Evolutionary conservation across 2,113 vertebrate species (phyloP), one percentile per base, ranked within the genome.

Genomic region (Rhegmatorhina hoffmannsi): DNA sequence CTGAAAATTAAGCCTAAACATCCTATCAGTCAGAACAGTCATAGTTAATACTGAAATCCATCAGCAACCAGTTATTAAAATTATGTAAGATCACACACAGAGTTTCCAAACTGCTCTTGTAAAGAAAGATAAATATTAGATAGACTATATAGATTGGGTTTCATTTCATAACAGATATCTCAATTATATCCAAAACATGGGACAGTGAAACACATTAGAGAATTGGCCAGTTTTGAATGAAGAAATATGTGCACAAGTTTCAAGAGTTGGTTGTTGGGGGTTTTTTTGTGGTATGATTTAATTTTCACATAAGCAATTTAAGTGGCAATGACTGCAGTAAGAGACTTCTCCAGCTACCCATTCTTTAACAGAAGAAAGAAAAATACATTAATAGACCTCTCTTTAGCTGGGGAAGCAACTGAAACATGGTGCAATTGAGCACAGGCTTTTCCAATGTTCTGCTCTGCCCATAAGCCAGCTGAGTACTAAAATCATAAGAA

Each of bases 41-140:
- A 82, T 64, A 94, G 52, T 60, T 90, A 92, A 94, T 89, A 86
- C 3, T 76, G 80, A 97, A 96, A 96, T 96, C 95, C 80, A 76
- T 93, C 95, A 96, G 86, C 95, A 97, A 89, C 88, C 86, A 84
- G 73, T 93, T 94, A 96, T 96, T 97, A 96, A 96, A 90, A 89
- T 92, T 81, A 94, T 89, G 95, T 92, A 93, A 96, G 92, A 96
- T 95, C 94, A 87, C 94, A 96, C 90, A 94, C 83, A 94, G 46
- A 53, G 83, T 95, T 97, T 96, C 92, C 94, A 96, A 96, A 91
- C 83, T 92, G 43, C 66, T 93, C 80, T 94, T 90, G 94, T 84
- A 89, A 92, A 95, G 73, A 86, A 90, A 96, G 79, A 87, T 50
- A 97, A 92, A 93, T 92, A 96, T 83, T 79, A 95, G 89, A 95